Evolutionary conservation across 2,113 vertebrate species (phyloP).

Genomic region (Menidia beryllina): DNA sequence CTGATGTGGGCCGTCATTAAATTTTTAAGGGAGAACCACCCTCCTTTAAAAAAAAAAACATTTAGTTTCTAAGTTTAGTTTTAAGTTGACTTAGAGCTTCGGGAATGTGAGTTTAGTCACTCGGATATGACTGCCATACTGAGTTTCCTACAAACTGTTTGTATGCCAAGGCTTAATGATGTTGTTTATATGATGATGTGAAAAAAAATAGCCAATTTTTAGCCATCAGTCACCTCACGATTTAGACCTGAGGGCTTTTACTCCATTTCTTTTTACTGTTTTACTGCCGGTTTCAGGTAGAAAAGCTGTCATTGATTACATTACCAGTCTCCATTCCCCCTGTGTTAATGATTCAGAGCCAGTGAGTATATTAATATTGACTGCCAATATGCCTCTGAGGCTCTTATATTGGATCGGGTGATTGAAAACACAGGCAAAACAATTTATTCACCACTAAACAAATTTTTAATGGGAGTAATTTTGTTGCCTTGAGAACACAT

Average conservation of each 20-base stretch:
- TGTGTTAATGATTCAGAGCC: slow-evolving; percentile 54
- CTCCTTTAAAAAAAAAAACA: slow-evolving; percentile 17
- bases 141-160: slow-evolving; percentile 21
- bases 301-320: slow-evolving; percentile 67
- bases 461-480: slow-evolving; percentile 78
- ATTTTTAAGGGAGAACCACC: slow-evolving; percentile 45
- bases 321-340: slow-evolving; percentile 53
- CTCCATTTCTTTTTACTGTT: slow-evolving; percentile 49
- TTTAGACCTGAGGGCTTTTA: slow-evolving; percentile 29
- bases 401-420: slow-evolving; percentile 65
- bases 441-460: slow-evolving; percentile 75
- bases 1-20: slow-evolving; percentile 71
- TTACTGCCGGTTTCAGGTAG: slow-evolving; percentile 39
- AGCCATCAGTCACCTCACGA: slow-evolving; percentile 1
- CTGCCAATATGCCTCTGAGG: slow-evolving; percentile 67
- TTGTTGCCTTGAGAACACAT: slow-evolving; percentile 63
- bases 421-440: slow-evolving; percentile 77
- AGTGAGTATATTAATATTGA: slow-evolving; percentile 84
- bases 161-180: slow-evolving; percentile 13
- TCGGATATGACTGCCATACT: slow-evolving; percentile 9
- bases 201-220: slow-evolving; percentile 25
- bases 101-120: slow-evolving; percentile 40
- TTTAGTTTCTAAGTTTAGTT: slow-evolving; percentile 36
- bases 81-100: slow-evolving; percentile 38
- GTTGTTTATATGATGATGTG: slow-evolving; percentile 45